Evolutionary conservation across 2,797 vertebrate genomes (phyloP).

Genomic region (Vireo griseus): DNA sequence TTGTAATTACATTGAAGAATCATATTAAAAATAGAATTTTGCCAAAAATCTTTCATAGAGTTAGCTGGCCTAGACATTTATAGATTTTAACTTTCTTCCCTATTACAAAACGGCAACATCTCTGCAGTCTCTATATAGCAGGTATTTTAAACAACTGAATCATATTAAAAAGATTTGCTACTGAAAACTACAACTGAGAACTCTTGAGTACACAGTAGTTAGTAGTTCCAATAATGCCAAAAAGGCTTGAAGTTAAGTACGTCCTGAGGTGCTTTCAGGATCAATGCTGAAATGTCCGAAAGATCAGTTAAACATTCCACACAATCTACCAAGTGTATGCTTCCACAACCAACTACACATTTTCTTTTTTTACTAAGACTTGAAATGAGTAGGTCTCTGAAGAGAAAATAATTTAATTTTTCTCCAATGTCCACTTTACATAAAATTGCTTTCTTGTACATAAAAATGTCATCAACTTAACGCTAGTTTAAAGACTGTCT

Average conservation of each 20-base stretch:
- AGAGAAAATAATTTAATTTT: not conserved
- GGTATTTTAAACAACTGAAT: not conserved
- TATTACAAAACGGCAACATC: not conserved
- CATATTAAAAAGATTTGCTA: not conserved
- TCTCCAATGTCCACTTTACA: not conserved
- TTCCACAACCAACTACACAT: not conserved
- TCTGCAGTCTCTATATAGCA: not conserved
- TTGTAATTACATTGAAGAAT: not conserved
- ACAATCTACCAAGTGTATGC: not conserved
- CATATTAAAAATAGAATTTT: not conserved
- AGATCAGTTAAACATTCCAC: not conserved
- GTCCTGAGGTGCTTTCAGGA: not conserved
- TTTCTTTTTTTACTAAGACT: not conserved
- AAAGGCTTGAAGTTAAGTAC: not conserved
- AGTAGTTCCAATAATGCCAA: not conserved
- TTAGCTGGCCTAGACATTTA: not conserved
- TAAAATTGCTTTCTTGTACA: not conserved
- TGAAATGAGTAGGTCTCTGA: not conserved
- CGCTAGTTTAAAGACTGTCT: not conserved
- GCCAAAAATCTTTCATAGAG: not conserved
- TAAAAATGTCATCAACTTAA: conserved; percentile 15
- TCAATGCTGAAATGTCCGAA: not conserved
- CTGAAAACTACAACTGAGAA: not conserved
- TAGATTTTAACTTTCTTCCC: not conserved
- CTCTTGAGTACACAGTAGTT: not conserved